Evolutionary conservation across 2,888 invertebrate genomes (phyloP).

Genomic region (Caenorhabditis sp.): DNA sequence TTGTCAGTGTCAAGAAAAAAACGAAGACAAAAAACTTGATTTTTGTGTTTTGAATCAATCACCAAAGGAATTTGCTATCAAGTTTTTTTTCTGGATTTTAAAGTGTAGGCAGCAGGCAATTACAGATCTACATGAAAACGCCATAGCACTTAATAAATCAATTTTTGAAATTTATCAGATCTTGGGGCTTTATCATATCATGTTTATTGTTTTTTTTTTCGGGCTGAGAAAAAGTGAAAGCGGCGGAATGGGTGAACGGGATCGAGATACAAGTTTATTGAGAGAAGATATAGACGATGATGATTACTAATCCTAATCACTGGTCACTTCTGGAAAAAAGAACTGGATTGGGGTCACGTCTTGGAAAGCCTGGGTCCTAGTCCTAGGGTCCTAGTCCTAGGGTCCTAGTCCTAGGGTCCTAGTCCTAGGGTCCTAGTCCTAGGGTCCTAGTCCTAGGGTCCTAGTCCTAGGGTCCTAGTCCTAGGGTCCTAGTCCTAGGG

Average conservation of each 20-base stretch:
- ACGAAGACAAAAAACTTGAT: neutral
- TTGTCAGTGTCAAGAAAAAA: neutral
- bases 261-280: neutral
- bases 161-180: neutral
- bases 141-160: no score
- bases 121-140: no score
- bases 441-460: no score
- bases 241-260: no score
- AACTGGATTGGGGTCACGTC: neutral
- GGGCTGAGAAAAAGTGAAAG: neutral
- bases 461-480: no score
- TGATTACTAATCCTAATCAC: slow-evolving; percentile 1
- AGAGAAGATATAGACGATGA: neutral
- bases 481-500: no score
- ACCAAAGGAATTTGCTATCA: neutral
- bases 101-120: no score
- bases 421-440: no score
- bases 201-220: neutral
- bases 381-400: no score
- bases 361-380: no score
- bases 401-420: no score
- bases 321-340: neutral
- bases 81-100: neutral
- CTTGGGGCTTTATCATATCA: neutral
- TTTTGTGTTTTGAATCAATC: neutral